Conservation (phyloP, 2,888 invertebrate species). For the Pantelozetes paolii region DNA sequence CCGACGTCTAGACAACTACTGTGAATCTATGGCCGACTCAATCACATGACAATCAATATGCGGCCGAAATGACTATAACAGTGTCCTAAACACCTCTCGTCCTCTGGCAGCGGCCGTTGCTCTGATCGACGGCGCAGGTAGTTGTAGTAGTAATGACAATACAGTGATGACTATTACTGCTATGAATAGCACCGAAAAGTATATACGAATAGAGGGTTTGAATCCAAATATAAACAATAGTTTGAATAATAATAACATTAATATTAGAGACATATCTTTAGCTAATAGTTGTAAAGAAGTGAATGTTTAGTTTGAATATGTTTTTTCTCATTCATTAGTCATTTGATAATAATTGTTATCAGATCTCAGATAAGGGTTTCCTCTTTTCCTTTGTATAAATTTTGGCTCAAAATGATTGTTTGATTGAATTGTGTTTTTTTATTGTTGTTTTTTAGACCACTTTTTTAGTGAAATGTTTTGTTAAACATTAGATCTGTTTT, state of each 20-base stretch:
- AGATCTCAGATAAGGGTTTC: no score
- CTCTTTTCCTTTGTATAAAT: no score
- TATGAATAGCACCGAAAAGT: background rate
- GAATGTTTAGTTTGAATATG: background rate
- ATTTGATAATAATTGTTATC: no score
- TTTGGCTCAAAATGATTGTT: no score
- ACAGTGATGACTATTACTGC: background rate
- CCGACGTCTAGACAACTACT: background rate
- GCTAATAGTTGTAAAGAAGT: slow-evolving; percentile 13
- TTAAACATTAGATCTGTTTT: no score
- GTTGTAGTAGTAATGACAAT: background rate
- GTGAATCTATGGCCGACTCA: slow-evolving; percentile 37
- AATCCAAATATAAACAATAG: background rate
- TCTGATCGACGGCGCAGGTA: background rate
- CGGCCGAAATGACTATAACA: slow-evolving; percentile 8
- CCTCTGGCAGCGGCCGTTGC: background rate
- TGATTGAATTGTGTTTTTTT: no score
- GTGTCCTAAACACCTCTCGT: no score
- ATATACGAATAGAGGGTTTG: slow-evolving; percentile 5
- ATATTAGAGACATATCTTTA: slow-evolving; percentile 1
- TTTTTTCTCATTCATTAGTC: background rate
- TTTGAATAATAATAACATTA: no score
- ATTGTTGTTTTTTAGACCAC: no score
- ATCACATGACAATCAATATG: slow-evolving; percentile 40
- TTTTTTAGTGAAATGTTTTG: no score